Evolutionary conservation across 64 coral and sea anemone species (phyloP).

Genomic region (Anthopleura sola): DNA sequence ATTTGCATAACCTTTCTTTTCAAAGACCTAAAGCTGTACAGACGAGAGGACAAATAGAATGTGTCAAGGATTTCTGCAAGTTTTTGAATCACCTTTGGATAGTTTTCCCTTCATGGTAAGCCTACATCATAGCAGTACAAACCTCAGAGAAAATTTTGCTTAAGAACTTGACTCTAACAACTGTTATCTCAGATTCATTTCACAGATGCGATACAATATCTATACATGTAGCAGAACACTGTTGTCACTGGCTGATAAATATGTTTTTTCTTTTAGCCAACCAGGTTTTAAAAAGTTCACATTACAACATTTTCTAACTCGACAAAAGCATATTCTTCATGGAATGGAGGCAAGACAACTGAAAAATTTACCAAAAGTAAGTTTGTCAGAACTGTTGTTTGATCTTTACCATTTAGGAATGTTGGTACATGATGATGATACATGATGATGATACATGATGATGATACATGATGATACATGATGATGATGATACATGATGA

Average conservation of each 20-base stretch:
- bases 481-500: too few species aligned
- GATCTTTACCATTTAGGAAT: too few species aligned
- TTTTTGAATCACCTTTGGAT: constrained; percentile 86
- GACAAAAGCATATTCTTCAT: constrained; percentile 86
- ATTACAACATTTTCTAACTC: constrained; percentile 62
- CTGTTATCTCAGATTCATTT: too few species aligned
- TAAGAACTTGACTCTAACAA: background rate
- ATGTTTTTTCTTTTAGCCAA: constrained; percentile 8
- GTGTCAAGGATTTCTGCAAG: constrained; percentile 89
- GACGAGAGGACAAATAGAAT: constrained; percentile 92
- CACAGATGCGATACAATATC: too few species aligned
- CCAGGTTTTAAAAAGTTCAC: constrained; percentile 73
- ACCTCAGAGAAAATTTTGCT: background rate
- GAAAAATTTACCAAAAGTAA: constrained; percentile 79
- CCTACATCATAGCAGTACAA: background rate
- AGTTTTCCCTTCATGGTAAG: constrained; percentile 77
- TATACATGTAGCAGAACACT: too few species aligned
- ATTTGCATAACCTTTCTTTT: background rate
- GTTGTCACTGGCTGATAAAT: background rate
- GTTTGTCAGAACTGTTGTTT: background rate
- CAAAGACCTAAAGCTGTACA: constrained; percentile 89
- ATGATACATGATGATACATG: background rate
- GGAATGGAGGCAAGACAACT: constrained; percentile 82
- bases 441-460: too few species aligned
- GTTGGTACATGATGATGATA: too few species aligned